Conservation (phyloP, 1,140 invertebrate species). For the Varroa destructor region DNA sequence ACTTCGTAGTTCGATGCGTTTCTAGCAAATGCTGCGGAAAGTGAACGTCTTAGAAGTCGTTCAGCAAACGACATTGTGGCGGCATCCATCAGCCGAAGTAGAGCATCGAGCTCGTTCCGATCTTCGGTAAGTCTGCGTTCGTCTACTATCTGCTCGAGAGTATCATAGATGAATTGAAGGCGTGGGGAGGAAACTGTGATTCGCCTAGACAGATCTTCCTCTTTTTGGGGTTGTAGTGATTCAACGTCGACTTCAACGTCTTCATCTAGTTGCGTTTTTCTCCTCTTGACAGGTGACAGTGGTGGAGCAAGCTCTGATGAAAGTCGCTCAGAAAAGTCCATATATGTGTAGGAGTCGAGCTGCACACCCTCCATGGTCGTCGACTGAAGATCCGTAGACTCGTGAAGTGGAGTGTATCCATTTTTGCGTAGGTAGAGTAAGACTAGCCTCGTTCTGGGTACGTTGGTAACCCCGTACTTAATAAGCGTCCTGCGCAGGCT, state of each 20-base stretch:
- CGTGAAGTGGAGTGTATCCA: slow-evolving; percentile 13
- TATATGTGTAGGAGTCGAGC: background rate
- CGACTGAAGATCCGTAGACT: background rate
- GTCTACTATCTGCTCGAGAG: background rate
- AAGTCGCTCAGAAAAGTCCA: no score
- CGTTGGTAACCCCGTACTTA: background rate
- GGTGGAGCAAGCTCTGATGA: no score
- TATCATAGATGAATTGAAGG: background rate
- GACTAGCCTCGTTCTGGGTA: background rate
- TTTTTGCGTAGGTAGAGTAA: slow-evolving; percentile 12
- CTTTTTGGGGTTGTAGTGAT: background rate
- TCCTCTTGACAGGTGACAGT: no score
- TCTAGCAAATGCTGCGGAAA: background rate
- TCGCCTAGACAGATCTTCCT: background rate
- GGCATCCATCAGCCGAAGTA: background rate
- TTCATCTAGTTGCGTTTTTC: no score
- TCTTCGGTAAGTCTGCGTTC: background rate
- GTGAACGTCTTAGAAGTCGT: background rate
- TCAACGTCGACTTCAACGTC: no score
- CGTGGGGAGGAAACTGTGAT: background rate
- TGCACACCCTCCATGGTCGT: background rate
- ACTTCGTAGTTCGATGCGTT: background rate
- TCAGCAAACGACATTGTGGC: background rate
- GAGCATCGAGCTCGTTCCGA: background rate
- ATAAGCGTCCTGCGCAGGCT: background rate